Percentiles rank a stretch among this genome's conserved stretches.
Evolutionary conservation across 2,888 invertebrate genomes (phyloP).

Genomic region (Scrobipalpa atriplicella): DNA sequence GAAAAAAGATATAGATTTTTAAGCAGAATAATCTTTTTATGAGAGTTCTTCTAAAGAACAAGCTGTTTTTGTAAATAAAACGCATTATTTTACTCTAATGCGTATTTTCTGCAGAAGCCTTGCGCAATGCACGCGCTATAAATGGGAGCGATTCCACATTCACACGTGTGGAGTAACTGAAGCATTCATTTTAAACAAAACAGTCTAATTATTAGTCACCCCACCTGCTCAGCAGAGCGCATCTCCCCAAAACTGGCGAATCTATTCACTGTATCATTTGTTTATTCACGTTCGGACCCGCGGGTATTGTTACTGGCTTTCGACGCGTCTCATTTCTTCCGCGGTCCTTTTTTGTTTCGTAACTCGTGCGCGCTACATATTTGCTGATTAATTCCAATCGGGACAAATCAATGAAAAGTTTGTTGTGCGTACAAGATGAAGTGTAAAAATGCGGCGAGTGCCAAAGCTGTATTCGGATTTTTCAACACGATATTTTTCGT

Average conservation of each 20-base stretch:
- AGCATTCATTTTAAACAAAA: slow-evolving; percentile 77
- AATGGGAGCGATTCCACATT: slow-evolving; percentile 20
- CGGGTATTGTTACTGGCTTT: slow-evolving; percentile 41
- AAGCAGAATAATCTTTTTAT: slow-evolving; percentile 4
- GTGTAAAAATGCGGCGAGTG: slow-evolving; percentile 76
- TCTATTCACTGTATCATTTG: slow-evolving; percentile 71
- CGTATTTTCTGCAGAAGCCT: neutral
- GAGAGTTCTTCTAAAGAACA: slow-evolving; percentile 10
- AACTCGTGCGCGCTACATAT: neutral
- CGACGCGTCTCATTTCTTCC: slow-evolving; percentile 31
- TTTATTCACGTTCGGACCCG: slow-evolving; percentile 63
- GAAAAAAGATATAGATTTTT: slow-evolving; percentile 86
- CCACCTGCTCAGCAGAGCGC: slow-evolving; percentile 80
- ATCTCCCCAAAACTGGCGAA: slow-evolving; percentile 79
- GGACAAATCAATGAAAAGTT: neutral
- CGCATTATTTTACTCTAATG: neutral
- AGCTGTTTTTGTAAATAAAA: neutral
- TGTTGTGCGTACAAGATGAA: slow-evolving; percentile 47
- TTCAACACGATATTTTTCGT: slow-evolving; percentile 86
- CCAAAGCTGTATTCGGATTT: slow-evolving; percentile 85
- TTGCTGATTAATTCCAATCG: neutral
- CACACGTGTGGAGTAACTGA: slow-evolving; percentile 49
- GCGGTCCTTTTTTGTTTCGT: slow-evolving; percentile 32
- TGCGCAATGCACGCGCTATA: slow-evolving; percentile 16
- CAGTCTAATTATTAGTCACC: slow-evolving; percentile 82